phyloP scores from a whole-genome alignment of 2,113 vertebrate genomes.

The Amblyopsis rosae region DNA sequence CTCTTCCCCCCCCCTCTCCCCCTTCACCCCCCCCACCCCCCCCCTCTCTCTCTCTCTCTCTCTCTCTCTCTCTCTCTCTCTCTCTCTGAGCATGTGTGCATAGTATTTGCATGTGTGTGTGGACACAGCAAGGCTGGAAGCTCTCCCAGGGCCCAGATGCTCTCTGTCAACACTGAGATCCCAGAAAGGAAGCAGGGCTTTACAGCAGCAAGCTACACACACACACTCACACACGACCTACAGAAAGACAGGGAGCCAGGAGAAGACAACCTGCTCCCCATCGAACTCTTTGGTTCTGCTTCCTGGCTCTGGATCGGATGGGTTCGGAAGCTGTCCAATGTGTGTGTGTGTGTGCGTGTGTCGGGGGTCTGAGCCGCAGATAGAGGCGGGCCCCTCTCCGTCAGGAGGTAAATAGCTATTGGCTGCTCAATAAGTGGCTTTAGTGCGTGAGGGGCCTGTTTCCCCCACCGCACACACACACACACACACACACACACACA shows the following conservation, averaged over 20 bases:
- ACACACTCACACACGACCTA: constrained; percentile 49
- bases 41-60: not conserved
- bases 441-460: constrained; percentile 82
- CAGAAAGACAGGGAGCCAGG: constrained; percentile 71
- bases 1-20: constrained; percentile 18
- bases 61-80: not conserved
- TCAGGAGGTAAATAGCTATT: constrained; percentile 98
- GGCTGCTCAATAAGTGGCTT: constrained; percentile 98
- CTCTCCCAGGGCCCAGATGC: constrained; percentile 78
- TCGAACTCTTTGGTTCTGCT: constrained; percentile 59
- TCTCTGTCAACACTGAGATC: constrained; percentile 80
- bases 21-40: constrained; percentile 5
- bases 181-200: constrained; percentile 77
- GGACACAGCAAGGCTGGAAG: constrained; percentile 67
- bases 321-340: constrained; percentile 7
- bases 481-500: not conserved
- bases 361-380: no score
- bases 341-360: no score
- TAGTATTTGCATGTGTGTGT: constrained; percentile 15
- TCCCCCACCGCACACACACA: constrained; percentile 36
- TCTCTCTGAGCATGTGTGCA: constrained; percentile 32
- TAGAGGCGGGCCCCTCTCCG: constrained; percentile 63
- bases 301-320: constrained; percentile 49
- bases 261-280: constrained; percentile 69
- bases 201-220: constrained; percentile 71